A percentile compares a stretch with the other conserved stretches of the same genome.
phyloP scores from a whole-genome alignment of 2,113 vertebrate genomes.

The Rattus norvegicus region GRCr8 NC_086032.1:41581501-41582000 shows the following conservation, averaged over 20 bases:
- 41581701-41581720: background rate
- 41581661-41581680: background rate
- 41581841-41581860: background rate
- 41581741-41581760: background rate
- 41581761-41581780: background rate
- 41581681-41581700: background rate
- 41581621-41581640: background rate
- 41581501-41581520: background rate
- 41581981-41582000: constrained; percentile 10
- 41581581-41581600: constrained; percentile 2
- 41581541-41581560: background rate
- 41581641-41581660: background rate
- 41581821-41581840: background rate
- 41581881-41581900: background rate
- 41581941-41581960: constrained; percentile 26
- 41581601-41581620: background rate
- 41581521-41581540: background rate
- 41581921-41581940: constrained; percentile 1
- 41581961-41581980: constrained; percentile 38
- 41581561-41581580: background rate
- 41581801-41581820: background rate
- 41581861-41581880: background rate
- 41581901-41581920: constrained; percentile 10
- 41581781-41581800: background rate
- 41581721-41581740: background rate